Base-by-base conservation (phyloP, 2,888 invertebrate species). In the Drosophila longiperda region DNA sequence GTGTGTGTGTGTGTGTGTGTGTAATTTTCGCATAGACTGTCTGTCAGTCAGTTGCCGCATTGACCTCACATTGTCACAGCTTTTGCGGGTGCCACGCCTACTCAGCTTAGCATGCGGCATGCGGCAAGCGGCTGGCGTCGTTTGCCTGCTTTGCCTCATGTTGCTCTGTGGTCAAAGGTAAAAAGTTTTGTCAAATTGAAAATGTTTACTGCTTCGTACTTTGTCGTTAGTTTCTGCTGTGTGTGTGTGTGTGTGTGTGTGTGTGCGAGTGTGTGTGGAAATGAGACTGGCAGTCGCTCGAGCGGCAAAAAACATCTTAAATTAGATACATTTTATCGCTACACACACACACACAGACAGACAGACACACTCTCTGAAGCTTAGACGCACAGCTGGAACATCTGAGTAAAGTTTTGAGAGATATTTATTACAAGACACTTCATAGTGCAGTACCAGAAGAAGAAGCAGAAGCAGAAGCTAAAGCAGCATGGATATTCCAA, bases 121-220 rank as follows among this genome's bases (percentile, higher is more conserved):
- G 55, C 55, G 38, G 15, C 15, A 45, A 7, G 45, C 45, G 45
- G 20, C 45, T 45, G 45, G 20, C 45, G 15, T 45, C 23, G 15
- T 45, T 61, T 36, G 53, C 61, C 42, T 48, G 17, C 65, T 59
- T 58, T 54, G 62, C 54, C 72, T 36, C 75, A 33, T 67, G 60
- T 50, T 52, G 66, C 66, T 67, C 63, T 81, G 90, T 71, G 90
- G 90, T 88, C 90, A 88, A 89, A 90, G 90, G 88, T 90, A 85
- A 87, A 89, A 88, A 89, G 83, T 88, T 87, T 90, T 88, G 79
- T 81, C 84, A 87, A 87, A 87, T 87, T 87, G 89, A 86, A 90
- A 86, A 87, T 86, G 90, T 86, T 90, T 90, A 90, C 90, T 83
- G 87, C 84, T 82, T 73, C 64, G 67, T 72, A 75, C 79, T 87